phyloP scores from a whole-genome alignment of 2,888 invertebrate genomes.

The Volucella inanis region DNA sequence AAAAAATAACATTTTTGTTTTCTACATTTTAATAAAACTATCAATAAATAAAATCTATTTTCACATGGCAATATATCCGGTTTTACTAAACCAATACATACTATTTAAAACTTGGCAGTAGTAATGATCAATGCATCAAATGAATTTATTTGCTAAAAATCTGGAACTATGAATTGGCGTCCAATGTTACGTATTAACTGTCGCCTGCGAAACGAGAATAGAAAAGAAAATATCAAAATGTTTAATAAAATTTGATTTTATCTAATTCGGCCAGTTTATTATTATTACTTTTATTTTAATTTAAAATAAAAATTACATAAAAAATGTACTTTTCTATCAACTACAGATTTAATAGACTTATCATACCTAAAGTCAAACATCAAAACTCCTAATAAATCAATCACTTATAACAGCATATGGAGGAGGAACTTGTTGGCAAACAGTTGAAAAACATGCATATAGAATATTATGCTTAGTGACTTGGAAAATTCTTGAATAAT shows the following conservation, averaged over 20 bases:
- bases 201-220: conserved; percentile 68
- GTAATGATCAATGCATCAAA: conserved; percentile 51
- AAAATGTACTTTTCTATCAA: too few relatives aligned
- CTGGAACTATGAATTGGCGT: conserved; percentile 59
- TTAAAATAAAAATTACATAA: neutral
- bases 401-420: too few relatives aligned
- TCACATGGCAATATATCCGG: conserved; percentile 44
- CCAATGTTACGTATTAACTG: conserved; percentile 65
- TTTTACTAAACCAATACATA: conserved; percentile 55
- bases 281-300: conserved; percentile 16
- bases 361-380: too few relatives aligned
- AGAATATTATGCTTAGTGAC: too few relatives aligned
- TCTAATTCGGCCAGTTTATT: conserved; percentile 12
- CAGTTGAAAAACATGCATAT: too few relatives aligned
- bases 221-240: conserved; percentile 54
- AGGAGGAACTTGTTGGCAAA: too few relatives aligned
- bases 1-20: neutral
- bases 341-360: too few relatives aligned
- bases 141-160: conserved; percentile 55
- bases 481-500: too few relatives aligned
- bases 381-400: too few relatives aligned
- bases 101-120: conserved; percentile 67
- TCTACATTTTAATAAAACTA: conserved; percentile 21
- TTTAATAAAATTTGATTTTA: conserved; percentile 40
- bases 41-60: conserved; percentile 42